These are phyloP conservation scores for Rhinolophus sinicus DNA, from an alignment of 2,113 vertebrate genomes.

Conservation along the genomic window DNA sequence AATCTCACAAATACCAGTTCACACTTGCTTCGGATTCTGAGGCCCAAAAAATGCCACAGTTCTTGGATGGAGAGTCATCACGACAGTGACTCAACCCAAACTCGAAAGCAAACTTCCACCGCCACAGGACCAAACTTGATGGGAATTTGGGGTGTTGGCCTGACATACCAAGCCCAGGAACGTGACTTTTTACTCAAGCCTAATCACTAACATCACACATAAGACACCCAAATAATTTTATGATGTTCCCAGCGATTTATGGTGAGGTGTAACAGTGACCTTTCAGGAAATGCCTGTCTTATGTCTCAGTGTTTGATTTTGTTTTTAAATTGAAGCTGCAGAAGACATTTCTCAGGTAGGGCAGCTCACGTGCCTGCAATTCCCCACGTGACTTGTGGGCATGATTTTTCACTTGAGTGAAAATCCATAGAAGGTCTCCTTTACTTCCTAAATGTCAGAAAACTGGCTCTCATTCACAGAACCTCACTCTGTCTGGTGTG, in stretches of 20 bases:
- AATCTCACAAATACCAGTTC: slow-evolving; percentile 63
- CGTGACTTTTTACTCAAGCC: slow-evolving; percentile 62
- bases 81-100: slow-evolving; percentile 67
- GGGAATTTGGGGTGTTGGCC: slow-evolving; percentile 74
- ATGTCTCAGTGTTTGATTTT: not conserved
- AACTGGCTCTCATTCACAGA: not conserved
- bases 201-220: slow-evolving; percentile 38
- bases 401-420: slow-evolving; percentile 2
- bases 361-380: not conserved
- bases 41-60: slow-evolving; percentile 37
- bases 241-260: slow-evolving; percentile 33
- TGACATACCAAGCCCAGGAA: slow-evolving; percentile 75
- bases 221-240: slow-evolving; percentile 46
- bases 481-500: not conserved
- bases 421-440: not conserved
- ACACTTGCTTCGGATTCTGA: slow-evolving; percentile 65
- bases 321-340: not conserved
- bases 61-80: slow-evolving; percentile 58
- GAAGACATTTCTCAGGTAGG: not conserved
- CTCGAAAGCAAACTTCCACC: slow-evolving; percentile 3
- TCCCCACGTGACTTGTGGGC: not conserved
- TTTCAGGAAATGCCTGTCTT: slow-evolving; percentile 27
- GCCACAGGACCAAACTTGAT: slow-evolving; percentile 79
- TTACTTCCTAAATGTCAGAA: slow-evolving; percentile 19
- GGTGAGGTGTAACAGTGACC: not conserved